Conservation (phyloP, 2,113 vertebrate species). For the Bos javanicus region DNA sequence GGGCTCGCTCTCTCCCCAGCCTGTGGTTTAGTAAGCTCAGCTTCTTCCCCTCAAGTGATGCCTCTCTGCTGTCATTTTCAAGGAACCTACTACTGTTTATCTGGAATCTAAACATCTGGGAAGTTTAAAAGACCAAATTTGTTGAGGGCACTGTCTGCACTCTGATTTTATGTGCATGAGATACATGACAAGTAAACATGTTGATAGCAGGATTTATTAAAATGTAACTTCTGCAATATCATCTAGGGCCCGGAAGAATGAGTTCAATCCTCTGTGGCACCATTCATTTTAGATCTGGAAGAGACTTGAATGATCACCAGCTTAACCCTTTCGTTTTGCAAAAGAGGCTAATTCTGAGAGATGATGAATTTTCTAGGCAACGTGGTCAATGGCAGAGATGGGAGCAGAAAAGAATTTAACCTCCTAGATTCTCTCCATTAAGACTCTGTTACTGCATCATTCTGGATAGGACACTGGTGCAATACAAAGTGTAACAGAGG, state of each 20-base stretch:
- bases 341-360: not conserved
- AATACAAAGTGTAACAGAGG: not conserved
- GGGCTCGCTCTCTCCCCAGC: not conserved
- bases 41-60: not conserved
- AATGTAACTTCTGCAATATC: not conserved
- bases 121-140: conserved; percentile 40
- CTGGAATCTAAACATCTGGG: conserved; percentile 57
- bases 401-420: not conserved
- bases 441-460: not conserved
- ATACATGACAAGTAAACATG: conserved; percentile 21
- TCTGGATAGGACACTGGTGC: not conserved
- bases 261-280: not conserved
- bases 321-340: not conserved
- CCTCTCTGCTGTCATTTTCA: conserved; percentile 49
- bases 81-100: conserved; percentile 52
- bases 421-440: not conserved
- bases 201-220: conserved; percentile 57
- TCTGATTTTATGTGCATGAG: conserved; percentile 20
- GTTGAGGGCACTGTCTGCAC: conserved; percentile 4
- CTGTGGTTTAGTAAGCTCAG: conserved; percentile 37
- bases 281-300: not conserved
- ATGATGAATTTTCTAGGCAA: not conserved
- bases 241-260: not conserved
- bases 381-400: not conserved
- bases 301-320: not conserved